Evolutionary conservation across 2,113 vertebrate genomes (phyloP).

Genomic region (Maccullochella peelii): DNA sequence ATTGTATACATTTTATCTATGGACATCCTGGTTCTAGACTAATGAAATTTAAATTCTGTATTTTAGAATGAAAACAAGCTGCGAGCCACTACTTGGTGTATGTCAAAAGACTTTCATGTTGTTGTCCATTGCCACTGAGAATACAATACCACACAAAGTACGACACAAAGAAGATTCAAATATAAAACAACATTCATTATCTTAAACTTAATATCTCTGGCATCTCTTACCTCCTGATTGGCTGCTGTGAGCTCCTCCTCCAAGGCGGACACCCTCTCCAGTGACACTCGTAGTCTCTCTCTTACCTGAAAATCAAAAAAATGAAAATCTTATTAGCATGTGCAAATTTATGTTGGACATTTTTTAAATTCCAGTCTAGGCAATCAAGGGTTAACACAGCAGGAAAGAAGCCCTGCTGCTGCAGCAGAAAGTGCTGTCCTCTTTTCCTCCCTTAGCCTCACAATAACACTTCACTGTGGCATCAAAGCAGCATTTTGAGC

Average conservation of each 20-base stretch:
- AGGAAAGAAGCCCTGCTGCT: not conserved
- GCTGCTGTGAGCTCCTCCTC: slow-evolving; percentile 96
- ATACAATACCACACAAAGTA: not conserved
- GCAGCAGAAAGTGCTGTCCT: slow-evolving; percentile 4
- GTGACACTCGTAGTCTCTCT: slow-evolving; percentile 94
- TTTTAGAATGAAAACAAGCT: not conserved
- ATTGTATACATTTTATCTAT: no score
- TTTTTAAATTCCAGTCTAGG: not conserved
- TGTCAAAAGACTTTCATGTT: not conserved
- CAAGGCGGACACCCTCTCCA: slow-evolving; percentile 96
- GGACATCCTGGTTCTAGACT: no score
- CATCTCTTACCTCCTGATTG: slow-evolving; percentile 92
- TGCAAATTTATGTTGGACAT: not conserved
- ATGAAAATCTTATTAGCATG: not conserved
- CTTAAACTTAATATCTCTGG: not conserved
- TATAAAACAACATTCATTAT: not conserved
- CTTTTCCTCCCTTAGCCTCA: slow-evolving; percentile 17
- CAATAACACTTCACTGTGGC: slow-evolving; percentile 37
- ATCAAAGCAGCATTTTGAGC: slow-evolving; percentile 32
- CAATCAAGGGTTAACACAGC: slow-evolving; percentile 15
- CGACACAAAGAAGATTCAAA: not conserved
- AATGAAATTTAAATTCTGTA: not conserved
- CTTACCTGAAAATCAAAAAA: slow-evolving; percentile 71
- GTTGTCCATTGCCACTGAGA: not conserved
- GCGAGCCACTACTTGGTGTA: not conserved